These are phyloP conservation scores for Aegypius monachus DNA, from an alignment of 2,113 vertebrate species.

Conservation along the genomic window DNA sequence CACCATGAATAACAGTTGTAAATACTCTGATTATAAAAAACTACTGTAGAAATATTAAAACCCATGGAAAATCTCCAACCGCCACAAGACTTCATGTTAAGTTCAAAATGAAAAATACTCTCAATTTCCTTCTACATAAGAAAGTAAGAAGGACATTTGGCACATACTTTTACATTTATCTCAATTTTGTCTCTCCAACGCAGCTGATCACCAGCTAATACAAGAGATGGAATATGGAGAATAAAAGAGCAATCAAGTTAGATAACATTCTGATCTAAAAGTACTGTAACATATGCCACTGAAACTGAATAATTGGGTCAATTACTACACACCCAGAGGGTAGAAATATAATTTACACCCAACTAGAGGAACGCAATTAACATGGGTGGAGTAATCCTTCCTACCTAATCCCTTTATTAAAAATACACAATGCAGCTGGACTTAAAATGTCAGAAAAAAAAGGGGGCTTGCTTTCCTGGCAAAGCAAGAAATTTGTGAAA, in stretches of 20 bases:
- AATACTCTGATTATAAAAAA: neutral
- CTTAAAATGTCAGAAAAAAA: neutral
- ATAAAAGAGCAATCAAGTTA: neutral
- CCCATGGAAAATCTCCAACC: neutral
- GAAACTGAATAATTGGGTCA: slow-evolving; percentile 26
- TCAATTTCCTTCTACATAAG: neutral
- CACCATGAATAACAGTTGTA: neutral
- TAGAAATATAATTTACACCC: slow-evolving; percentile 16
- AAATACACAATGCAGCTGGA: slow-evolving; percentile 25
- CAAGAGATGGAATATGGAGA: neutral
- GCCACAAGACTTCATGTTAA: neutral
- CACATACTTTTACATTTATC: neutral
- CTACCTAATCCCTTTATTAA: slow-evolving; percentile 51
- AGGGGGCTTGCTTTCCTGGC: neutral
- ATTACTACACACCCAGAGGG: slow-evolving; percentile 16
- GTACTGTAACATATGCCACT: neutral
- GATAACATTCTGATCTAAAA: slow-evolving; percentile 22
- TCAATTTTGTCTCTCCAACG: neutral
- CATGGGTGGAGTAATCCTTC: slow-evolving; percentile 54
- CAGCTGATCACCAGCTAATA: neutral
- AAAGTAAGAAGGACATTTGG: neutral
- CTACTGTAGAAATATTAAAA: neutral
- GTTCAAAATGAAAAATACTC: neutral
- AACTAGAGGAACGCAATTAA: slow-evolving; percentile 31
- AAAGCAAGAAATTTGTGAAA: neutral